These are phyloP conservation scores for Hemithea aestivaria DNA, from an alignment of 2,888 invertebrate genomes.

Conservation along the genomic window DNA sequence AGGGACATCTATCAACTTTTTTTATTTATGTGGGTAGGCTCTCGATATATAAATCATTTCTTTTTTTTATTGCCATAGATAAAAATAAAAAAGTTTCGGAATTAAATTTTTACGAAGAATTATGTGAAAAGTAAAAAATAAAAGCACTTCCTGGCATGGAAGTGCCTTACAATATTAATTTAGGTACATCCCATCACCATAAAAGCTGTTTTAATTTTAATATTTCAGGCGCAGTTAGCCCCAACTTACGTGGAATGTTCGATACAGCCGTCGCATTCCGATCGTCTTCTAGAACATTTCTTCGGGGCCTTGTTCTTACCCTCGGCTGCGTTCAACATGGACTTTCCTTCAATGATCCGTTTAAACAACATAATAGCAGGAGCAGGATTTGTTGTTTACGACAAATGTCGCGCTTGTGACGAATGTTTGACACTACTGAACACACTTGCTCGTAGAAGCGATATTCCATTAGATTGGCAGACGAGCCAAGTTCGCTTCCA, in stretches of 20 bases:
- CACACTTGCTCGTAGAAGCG: constrained; percentile 59
- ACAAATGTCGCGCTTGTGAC: constrained; percentile 66
- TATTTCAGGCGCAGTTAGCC: background rate
- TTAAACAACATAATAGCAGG: constrained; percentile 77
- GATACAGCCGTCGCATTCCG: constrained; percentile 69
- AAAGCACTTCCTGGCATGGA: too few relatives aligned
- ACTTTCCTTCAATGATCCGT: constrained; percentile 78
- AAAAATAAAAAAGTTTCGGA: too few relatives aligned
- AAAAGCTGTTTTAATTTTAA: background rate
- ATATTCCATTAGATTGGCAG: constrained; percentile 77
- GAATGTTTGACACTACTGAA: constrained; percentile 67
- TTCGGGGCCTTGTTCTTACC: constrained; percentile 49
- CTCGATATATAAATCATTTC: too few relatives aligned
- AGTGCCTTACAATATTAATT: too few relatives aligned
- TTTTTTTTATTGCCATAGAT: too few relatives aligned
- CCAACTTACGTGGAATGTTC: constrained; percentile 73
- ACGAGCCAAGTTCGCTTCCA: constrained; percentile 64
- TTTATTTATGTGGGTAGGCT: too few relatives aligned
- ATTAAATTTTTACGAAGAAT: too few relatives aligned
- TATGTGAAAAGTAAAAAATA: too few relatives aligned
- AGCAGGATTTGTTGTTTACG: constrained; percentile 73
- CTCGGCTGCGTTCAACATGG: constrained; percentile 67
- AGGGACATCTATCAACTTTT: too few relatives aligned
- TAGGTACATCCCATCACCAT: too few relatives aligned
- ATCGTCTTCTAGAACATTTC: constrained; percentile 72